Conservation (phyloP, 2,797 vertebrate genomes). For the Glossophaga mutica region DNA sequence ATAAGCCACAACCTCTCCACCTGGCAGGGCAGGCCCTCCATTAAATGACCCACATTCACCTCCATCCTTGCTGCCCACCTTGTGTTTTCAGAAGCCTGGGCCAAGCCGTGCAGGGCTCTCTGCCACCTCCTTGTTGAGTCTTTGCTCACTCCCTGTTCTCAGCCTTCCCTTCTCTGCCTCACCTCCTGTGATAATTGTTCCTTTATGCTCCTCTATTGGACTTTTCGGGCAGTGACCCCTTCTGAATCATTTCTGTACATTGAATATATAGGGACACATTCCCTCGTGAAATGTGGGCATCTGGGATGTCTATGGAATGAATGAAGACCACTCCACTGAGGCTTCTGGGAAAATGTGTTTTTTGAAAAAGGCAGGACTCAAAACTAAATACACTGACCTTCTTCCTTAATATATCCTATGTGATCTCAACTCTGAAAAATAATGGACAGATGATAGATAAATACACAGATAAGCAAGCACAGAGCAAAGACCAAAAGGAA, state of each 20-base stretch:
- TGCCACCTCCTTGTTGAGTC: not conserved
- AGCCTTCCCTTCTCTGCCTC: not conserved
- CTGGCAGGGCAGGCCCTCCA: not conserved
- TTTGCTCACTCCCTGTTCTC: not conserved
- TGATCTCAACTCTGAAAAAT: not conserved
- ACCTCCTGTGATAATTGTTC: not conserved
- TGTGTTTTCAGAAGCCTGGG: not conserved
- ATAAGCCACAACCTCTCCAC: not conserved
- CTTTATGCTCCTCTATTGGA: not conserved
- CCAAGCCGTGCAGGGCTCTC: not conserved
- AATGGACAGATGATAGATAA: not conserved
- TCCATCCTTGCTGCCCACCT: not conserved
- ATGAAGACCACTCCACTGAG: not conserved
- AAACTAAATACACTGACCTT: not conserved
- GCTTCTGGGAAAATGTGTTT: not conserved
- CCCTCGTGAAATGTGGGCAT: not conserved
- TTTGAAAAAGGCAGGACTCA: not conserved
- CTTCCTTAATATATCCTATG: not conserved
- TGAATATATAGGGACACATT: not conserved
- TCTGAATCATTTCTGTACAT: not conserved
- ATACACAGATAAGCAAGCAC: not conserved
- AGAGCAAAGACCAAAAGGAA: not conserved
- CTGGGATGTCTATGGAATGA: not conserved
- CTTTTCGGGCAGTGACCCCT: not conserved
- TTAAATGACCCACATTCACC: not conserved